These are phyloP conservation scores for Dicentrarchus labrax DNA, from an alignment of 2,113 vertebrate species.

Conservation along the genomic window DNA sequence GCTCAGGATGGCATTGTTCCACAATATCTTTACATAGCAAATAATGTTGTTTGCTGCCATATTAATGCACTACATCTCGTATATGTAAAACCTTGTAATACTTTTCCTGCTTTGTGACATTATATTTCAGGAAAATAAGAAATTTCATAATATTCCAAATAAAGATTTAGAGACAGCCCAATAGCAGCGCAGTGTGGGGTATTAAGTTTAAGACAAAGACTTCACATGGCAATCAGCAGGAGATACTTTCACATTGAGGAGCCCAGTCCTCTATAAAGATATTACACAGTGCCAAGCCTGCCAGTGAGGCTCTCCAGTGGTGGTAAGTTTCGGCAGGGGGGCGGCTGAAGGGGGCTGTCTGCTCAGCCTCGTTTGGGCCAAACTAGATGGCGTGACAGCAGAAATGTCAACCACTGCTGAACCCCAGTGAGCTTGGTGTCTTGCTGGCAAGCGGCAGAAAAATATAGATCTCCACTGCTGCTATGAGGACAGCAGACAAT, in stretches of 20 bases:
- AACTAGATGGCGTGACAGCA: conserved; percentile 55
- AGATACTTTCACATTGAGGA: conserved; percentile 19
- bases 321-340: conserved; percentile 24
- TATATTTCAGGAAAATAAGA: no score
- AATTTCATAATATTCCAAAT: no score
- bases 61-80: no score
- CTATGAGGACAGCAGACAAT: conserved; percentile 44
- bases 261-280: conserved; percentile 25
- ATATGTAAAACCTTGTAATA: no score
- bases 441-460: conserved; percentile 19
- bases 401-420: conserved; percentile 71
- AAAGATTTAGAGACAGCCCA: no score
- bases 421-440: conserved; percentile 35
- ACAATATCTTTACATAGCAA: no score
- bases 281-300: conserved; percentile 19
- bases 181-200: background rate
- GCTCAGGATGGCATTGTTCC: no score
- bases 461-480: conserved; percentile 48
- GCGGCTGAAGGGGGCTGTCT: background rate
- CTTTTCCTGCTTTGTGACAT: no score
- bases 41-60: no score
- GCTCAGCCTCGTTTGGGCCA: conserved; percentile 8
- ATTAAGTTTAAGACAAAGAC: background rate
- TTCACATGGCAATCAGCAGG: background rate
- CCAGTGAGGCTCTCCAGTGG: conserved; percentile 20